Evolutionary conservation across 2,888 invertebrate species (phyloP).

Genomic region (Tenthredo notha): DNA sequence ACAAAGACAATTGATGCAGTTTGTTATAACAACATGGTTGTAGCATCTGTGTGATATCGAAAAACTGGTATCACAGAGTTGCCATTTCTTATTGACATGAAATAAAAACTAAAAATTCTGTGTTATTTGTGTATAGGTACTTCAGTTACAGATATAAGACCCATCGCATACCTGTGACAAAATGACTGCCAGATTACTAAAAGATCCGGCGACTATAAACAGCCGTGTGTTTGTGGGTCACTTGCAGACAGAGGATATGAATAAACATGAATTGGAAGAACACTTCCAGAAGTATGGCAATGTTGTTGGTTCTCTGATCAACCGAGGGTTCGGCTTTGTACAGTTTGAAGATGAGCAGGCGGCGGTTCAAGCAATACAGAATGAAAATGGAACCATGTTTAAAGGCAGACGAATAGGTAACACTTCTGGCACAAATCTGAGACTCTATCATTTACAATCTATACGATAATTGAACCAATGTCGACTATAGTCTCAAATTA

Average conservation of each 20-base stretch:
- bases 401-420: conserved; percentile 85
- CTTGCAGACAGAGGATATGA: conserved; percentile 84
- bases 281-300: conserved; percentile 88
- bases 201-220: conserved; percentile 87
- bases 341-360: conserved; percentile 89
- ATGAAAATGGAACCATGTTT: conserved; percentile 86
- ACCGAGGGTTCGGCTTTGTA: conserved; percentile 92
- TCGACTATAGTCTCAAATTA: neutral
- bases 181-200: conserved; percentile 77
- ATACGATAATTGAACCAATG: neutral
- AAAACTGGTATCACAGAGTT: neutral
- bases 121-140: too few species aligned
- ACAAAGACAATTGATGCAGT: neutral
- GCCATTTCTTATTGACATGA: neutral
- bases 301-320: conserved; percentile 85
- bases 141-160: conserved; percentile 5
- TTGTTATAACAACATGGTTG: too few species aligned
- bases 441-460: neutral
- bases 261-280: conserved; percentile 84
- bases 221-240: conserved; percentile 92
- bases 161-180: neutral
- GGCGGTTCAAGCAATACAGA: conserved; percentile 87
- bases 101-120: neutral
- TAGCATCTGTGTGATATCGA: neutral
- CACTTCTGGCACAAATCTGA: neutral